phyloP scores from a whole-genome alignment of 1,140 invertebrate genomes.

The Euwallacea fornicatus region DNA sequence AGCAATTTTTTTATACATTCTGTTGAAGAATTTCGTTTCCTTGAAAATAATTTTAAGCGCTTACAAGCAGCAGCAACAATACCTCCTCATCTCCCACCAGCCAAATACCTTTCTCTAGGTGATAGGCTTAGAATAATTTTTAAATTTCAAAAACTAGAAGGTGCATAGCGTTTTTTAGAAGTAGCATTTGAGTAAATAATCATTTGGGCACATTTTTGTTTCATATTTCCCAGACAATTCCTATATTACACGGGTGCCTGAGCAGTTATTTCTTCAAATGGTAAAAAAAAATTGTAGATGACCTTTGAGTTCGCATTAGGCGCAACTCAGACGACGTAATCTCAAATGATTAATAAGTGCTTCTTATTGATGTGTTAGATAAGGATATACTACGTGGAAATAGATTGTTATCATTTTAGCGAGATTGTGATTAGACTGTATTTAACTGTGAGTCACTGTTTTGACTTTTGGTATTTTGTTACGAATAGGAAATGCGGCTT shows the following conservation, averaged over 20 bases:
- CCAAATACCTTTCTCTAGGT: constrained; percentile 35
- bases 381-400: constrained; percentile 50
- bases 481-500: too few species aligned
- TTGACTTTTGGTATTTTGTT: neutral
- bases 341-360: constrained; percentile 55
- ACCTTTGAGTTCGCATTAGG: constrained; percentile 21
- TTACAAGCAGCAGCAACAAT: constrained; percentile 16
- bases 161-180: constrained; percentile 28
- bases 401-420: constrained; percentile 54
- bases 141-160: constrained; percentile 41
- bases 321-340: constrained; percentile 46
- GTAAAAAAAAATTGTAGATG: neutral
- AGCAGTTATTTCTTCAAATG: neutral
- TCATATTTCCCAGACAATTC: neutral
- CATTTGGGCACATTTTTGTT: neutral
- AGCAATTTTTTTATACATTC: too few species aligned
- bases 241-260: too few species aligned
- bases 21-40: too few species aligned
- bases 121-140: constrained; percentile 38
- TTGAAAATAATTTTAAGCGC: neutral
- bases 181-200: neutral
- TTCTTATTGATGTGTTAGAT: constrained; percentile 57
- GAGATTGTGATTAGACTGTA: constrained; percentile 54
- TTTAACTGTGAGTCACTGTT: constrained; percentile 34
- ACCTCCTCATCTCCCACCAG: neutral